Evolutionary conservation across 2,888 invertebrate genomes (phyloP).

Genomic region (Crossocerus cetratus): DNA sequence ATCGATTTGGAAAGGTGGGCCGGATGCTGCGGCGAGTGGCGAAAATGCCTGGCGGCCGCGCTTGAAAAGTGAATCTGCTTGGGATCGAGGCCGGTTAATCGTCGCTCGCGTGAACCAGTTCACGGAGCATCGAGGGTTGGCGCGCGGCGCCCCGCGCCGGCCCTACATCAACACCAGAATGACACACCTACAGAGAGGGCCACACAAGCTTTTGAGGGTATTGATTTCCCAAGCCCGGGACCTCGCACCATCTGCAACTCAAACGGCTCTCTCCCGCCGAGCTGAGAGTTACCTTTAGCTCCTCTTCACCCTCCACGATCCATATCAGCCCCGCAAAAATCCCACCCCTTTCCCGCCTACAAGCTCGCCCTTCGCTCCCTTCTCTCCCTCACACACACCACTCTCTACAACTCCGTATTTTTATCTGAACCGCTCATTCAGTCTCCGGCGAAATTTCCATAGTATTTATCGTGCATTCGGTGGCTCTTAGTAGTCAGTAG

Average conservation of each 20-base stretch:
- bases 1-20: no score
- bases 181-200: slow-evolving; percentile 5
- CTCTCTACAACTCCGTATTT: no score
- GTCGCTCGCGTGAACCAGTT: not conserved
- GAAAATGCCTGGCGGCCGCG: no score
- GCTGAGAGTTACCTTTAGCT: slow-evolving; percentile 44
- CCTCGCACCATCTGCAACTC: slow-evolving; percentile 67
- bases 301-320: slow-evolving; percentile 18
- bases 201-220: slow-evolving; percentile 70
- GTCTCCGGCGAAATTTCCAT: no score
- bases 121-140: not conserved
- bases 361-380: no score
- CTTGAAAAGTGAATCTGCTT: not conserved
- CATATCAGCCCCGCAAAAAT: slow-evolving; percentile 12
- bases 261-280: slow-evolving; percentile 50
- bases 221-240: slow-evolving; percentile 72
- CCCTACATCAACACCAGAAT: no score
- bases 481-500: no score
- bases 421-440: no score
- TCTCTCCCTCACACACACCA: no score
- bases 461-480: no score
- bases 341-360: not conserved
- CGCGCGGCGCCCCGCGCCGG: no score
- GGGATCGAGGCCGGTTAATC: not conserved
- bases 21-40: no score